Evolutionary conservation across 2,113 vertebrate species (phyloP), one percentile per base, ranked within the genome.

Genomic region (Spilogale gracilis): DNA sequence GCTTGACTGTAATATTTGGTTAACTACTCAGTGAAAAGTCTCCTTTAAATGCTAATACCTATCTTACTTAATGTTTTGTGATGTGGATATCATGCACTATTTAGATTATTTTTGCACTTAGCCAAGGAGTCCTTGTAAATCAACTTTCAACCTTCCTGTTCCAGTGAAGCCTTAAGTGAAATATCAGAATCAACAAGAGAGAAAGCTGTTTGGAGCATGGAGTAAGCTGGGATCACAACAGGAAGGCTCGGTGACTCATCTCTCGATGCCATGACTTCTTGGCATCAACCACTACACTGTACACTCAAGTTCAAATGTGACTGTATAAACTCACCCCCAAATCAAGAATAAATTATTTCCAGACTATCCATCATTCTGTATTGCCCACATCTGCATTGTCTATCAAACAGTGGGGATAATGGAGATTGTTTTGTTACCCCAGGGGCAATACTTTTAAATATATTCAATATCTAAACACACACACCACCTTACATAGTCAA

Each of bases 261-360:
- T 89, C 60, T 82, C 48, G 18, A 79, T 63, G 21, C 45, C 10
- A 8, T 32, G 56, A 67, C 21, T 71, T 89, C 60, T 91, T 52
- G 79, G 16, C 52, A 90, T 82, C 58, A 87, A 56, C 76, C 56
- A 87, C 61, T 54, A 54, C n/a, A 74, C 6, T 61, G n/a, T 9
- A 91, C 23, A 63, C 13, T 14, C 56, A 50, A 11, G 90, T 84
- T 69, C 81, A 96, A 96, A 94, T n/a, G 63, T 8, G 18, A 67
- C 16, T 6, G 45, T 50, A 60, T 85, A 92, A 82, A 95, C 52
- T 60, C 43, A 93, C 48, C 76, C 81, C 38, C 65, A 93, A 93
- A 84, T 69, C 58, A 91, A 95, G 71, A 89, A 85, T 32, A 95
- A 74, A 30, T 94, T 60, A 73, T 90, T 94, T 90, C 50, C 61